Evolutionary conservation across 2,113 vertebrate genomes (phyloP).

Genomic region (Syngnathoides biaculeatus): DNA sequence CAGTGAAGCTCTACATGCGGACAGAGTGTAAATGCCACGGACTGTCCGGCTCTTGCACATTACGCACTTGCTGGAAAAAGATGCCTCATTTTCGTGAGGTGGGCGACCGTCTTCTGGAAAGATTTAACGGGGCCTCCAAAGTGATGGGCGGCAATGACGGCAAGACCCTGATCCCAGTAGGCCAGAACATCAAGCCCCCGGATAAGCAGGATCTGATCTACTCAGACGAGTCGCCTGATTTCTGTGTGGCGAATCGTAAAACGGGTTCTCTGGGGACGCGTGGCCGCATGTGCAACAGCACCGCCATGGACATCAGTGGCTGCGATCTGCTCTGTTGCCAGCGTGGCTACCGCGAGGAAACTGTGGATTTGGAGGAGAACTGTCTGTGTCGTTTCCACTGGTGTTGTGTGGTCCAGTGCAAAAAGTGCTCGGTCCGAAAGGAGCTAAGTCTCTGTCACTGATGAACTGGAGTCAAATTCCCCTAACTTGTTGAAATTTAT

Average conservation of each 20-base stretch:
- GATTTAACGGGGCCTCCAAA: constrained; percentile 93
- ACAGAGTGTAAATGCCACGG: constrained; percentile 98
- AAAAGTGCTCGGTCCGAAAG: constrained; percentile 89
- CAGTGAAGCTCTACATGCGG: constrained; percentile 91
- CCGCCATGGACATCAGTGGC: constrained; percentile 90
- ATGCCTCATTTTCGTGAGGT: constrained; percentile 95
- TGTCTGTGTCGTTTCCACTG: constrained; percentile 96
- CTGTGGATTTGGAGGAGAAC: constrained; percentile 90
- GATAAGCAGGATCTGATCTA: constrained; percentile 93
- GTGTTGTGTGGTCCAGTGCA: constrained; percentile 97
- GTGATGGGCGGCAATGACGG: constrained; percentile 97
- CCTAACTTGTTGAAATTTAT: constrained; percentile 7
- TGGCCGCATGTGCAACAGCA: constrained; percentile 91
- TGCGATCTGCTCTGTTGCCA: constrained; percentile 95
- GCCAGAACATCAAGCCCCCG: constrained; percentile 88
- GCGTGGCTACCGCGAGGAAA: constrained; percentile 86
- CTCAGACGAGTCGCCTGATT: constrained; percentile 91
- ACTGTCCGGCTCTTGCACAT: constrained; percentile 91
- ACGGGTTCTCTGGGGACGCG: constrained; percentile 90
- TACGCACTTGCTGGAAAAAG: constrained; percentile 97
- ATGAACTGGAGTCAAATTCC: constrained; percentile 21
- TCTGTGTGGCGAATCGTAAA: constrained; percentile 91
- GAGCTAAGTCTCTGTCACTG: constrained; percentile 91
- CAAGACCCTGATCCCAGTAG: constrained; percentile 89
- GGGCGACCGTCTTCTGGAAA: constrained; percentile 86